Evolutionary conservation across 2,888 invertebrate genomes (phyloP).

Genomic region (Drosophila multiciliata): DNA sequence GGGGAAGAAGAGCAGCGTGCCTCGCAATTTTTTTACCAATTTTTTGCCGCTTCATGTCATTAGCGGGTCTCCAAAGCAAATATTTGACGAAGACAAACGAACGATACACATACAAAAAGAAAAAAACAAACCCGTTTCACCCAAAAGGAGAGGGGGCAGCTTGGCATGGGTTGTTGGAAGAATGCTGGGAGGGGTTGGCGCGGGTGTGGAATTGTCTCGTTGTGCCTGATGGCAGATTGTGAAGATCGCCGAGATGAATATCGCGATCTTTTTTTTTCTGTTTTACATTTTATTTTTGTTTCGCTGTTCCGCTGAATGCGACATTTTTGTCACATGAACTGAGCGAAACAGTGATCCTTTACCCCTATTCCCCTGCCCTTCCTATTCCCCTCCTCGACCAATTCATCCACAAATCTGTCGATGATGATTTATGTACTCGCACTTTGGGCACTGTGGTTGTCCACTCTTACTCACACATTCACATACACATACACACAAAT

Average conservation of each 20-base stretch:
- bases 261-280: slow-evolving; percentile 39
- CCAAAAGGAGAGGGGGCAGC: slow-evolving; percentile 14
- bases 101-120: slow-evolving; percentile 29
- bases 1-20: slow-evolving; percentile 13
- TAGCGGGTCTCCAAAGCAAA: slow-evolving; percentile 74
- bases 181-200: slow-evolving; percentile 13
- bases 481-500: not conserved
- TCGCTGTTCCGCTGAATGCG: slow-evolving; percentile 73
- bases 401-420: slow-evolving; percentile 3
- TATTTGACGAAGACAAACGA: slow-evolving; percentile 74
- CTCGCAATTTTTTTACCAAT: slow-evolving; percentile 32
- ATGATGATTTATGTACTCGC: slow-evolving; percentile 74
- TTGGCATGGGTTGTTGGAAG: not conserved
- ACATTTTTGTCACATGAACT: slow-evolving; percentile 82
- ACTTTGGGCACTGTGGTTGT: slow-evolving; percentile 27
- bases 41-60: slow-evolving; percentile 65
- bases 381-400: not conserved
- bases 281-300: not conserved
- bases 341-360: slow-evolving; percentile 23
- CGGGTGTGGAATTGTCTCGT: slow-evolving; percentile 5
- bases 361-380: not conserved
- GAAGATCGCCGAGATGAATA: slow-evolving; percentile 53
- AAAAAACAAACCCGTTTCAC: slow-evolving; percentile 58
- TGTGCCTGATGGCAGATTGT: slow-evolving; percentile 26
- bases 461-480: not conserved